Evolutionary conservation across 2,888 invertebrate species (phyloP).

Genomic region (Ormia ochracea): DNA sequence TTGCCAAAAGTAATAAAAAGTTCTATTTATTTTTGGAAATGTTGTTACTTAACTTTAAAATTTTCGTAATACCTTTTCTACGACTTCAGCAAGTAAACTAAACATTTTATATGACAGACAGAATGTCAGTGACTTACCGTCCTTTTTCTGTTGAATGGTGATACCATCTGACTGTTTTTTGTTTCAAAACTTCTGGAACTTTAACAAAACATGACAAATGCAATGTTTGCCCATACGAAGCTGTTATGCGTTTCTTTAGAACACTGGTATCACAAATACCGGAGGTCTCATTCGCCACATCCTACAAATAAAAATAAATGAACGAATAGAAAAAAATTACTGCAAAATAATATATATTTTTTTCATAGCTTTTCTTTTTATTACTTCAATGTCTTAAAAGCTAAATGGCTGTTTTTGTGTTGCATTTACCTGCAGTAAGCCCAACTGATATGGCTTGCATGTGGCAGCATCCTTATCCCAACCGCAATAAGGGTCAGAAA

Average conservation of each 20-base stretch:
- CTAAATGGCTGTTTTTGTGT: neutral
- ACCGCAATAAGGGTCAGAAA: slow-evolving; percentile 96
- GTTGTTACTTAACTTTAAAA: neutral
- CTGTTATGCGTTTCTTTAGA: slow-evolving; percentile 90
- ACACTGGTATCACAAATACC: slow-evolving; percentile 94
- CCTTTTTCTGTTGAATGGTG: slow-evolving; percentile 93
- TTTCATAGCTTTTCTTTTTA: neutral
- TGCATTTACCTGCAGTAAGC: slow-evolving; percentile 79
- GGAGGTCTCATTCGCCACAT: slow-evolving; percentile 92
- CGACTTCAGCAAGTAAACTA: slow-evolving; percentile 3
- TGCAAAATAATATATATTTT: slow-evolving; percentile 79
- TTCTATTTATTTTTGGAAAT: neutral
- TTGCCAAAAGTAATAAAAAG: too few species aligned
- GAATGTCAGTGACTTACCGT: slow-evolving; percentile 76
- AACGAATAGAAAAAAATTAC: neutral
- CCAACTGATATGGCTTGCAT: slow-evolving; percentile 91
- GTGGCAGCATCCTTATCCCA: slow-evolving; percentile 94
- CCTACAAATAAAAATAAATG: slow-evolving; percentile 80
- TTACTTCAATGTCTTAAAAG: neutral
- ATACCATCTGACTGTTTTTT: slow-evolving; percentile 90
- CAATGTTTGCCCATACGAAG: slow-evolving; percentile 95
- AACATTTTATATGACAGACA: slow-evolving; percentile 21
- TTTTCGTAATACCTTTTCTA: neutral
- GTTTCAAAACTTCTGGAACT: slow-evolving; percentile 89
- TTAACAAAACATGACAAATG: slow-evolving; percentile 94